Evolutionary conservation across 2,113 vertebrate genomes (phyloP), one percentile per base, ranked within the genome.

Genomic region (Phylloscopus trochiloides): DNA sequence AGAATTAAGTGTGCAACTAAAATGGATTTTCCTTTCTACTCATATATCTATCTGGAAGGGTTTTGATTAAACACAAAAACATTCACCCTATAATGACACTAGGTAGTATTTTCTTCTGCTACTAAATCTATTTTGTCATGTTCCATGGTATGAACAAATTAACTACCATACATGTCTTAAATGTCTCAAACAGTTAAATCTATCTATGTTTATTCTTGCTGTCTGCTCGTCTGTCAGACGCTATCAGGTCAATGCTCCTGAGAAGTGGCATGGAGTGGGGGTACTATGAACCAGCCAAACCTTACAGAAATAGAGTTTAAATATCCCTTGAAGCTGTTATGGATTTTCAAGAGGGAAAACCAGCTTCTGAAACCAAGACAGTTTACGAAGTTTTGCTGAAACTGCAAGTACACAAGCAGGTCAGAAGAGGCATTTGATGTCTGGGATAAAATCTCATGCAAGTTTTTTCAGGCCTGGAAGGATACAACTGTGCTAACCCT

Each of bases 71-170:
- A 59, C 26, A 48, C 17, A 70, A 66, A 82, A 90, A 17, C 18
- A 20, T 55, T 93, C n/a, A 74, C 31, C 6, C 7, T 73, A 7
- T 26, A 74, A 54, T 55, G 28, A 43, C 38, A 20, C 13, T n/a
- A 43, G 6, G 6, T 50, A 74, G 26, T 45, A 66, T 85, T 96
- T 90, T 71, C 45, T 72, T 79, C 66, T 82, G 28, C 47, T 67
- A 34, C 67, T 95, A 61, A 58, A 93, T 85, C 89, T 84, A 58
- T 78, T 94, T 89, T 96, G 88, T 90, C 90, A 38, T 79, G 28
- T 91, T 89, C 43, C 21, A 7, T 34, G 57, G 40, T 63, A 93
- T 55, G 78, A 94, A 86, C n/a, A 87, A 90, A 86, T 91, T 80
- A 83, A 94, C 92, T 88, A 85, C 76, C 72, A 87, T 32, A 55